These are phyloP conservation scores for Podocnemis expansa DNA, from an alignment of 2,113 vertebrate species.

Conservation along the genomic window DNA sequence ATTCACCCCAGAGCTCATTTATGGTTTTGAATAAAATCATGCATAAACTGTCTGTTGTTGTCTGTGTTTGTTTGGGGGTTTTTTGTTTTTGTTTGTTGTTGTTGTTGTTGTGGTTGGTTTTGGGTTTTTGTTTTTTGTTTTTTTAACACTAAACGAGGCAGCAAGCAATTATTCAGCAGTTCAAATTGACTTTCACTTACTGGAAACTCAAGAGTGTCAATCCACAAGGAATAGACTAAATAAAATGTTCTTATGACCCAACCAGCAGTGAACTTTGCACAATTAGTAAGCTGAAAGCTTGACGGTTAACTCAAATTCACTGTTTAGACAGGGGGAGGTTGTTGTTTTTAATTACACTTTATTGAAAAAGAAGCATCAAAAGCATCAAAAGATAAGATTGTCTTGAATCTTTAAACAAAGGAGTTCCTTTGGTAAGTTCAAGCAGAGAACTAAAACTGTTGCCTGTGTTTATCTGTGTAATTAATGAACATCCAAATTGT, in stretches of 20 bases:
- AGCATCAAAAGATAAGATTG: conserved; percentile 67
- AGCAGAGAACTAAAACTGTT: conserved; percentile 31
- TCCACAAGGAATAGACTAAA: conserved; percentile 40
- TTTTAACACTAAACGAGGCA: not conserved
- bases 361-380: conserved; percentile 59
- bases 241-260: conserved; percentile 18
- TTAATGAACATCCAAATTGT: conserved; percentile 52
- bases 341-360: conserved; percentile 65
- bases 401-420: conserved; percentile 71
- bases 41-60: not conserved
- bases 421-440: conserved; percentile 35
- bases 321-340: conserved; percentile 15
- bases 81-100: too few relatives aligned
- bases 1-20: not conserved
- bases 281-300: conserved; percentile 21
- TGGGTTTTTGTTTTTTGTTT: too few relatives aligned
- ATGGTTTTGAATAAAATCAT: not conserved
- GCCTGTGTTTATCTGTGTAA: conserved; percentile 39
- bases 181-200: conserved; percentile 7
- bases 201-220: conserved; percentile 14
- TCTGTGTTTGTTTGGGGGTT: too few relatives aligned
- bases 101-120: too few relatives aligned
- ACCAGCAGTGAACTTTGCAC: conserved; percentile 38
- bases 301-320: conserved; percentile 54
- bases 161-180: not conserved